Base-by-base conservation (phyloP, 2,888 invertebrate species). In the Coronaproctus castanopsis region DNA sequence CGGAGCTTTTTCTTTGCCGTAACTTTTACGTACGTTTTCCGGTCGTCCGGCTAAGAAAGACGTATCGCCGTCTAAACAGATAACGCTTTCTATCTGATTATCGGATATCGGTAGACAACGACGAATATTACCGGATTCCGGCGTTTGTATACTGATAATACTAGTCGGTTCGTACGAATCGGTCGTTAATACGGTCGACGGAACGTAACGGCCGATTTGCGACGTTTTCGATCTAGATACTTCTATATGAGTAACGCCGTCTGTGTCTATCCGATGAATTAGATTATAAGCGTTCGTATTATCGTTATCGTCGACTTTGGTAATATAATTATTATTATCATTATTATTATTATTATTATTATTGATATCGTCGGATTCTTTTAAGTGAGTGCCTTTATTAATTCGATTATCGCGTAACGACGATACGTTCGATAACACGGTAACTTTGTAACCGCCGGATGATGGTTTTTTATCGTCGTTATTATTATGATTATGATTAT, bases 201-300 rank as follows among this genome's bases (percentile, higher is more conserved):
- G 20, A 5, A 14, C 14, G 8, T 36, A 5, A 21, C 20, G n/a
- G 19, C 21, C 21, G 21, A 18, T 18, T 10, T n/a, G 2, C 22
- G 1, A n/a, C 22, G 66, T 57, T 21, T 54, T 58, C 24, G 64
- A 64, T 57, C 65, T 65, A n/a, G 69, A 65, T 21, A 76, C 73
- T 64, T 75, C 74, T 57, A 76, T 75, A 64, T 76, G 76, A 1
- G 76, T 76, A 2, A 76, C 70, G 3, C 75, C 76, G 65, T 76
- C 74, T 20, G 69, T 69, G 64, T 76, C 76, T 23, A 74, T 75
- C 53, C 74, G 69, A 63, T 76, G 75, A 21, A 75, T 65, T 54
- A 76, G 66, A 65, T 74, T 75, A 65, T 73, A 76, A 58, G 61
- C 64, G 48, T 62, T 60, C 18, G 54, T 54, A 19, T 58, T 52